A percentile compares a stretch with the other conserved stretches of the same genome.
phyloP scores from a whole-genome alignment of 2,888 invertebrate genomes.

The Monochamus alternatus region DNA sequence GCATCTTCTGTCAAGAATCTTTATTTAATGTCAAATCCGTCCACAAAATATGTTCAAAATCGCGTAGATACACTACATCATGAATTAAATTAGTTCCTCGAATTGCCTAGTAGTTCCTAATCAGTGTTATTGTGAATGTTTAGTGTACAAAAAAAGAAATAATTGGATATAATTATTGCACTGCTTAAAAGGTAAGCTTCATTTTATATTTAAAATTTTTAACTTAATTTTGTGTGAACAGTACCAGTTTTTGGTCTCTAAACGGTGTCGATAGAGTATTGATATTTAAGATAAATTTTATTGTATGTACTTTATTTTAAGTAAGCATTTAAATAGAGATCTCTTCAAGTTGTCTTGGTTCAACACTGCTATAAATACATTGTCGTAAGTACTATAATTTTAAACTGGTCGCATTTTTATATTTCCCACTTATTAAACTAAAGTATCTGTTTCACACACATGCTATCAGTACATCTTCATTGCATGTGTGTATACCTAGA shows the following conservation, averaged over 20 bases:
- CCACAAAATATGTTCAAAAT: slow-evolving; percentile 30
- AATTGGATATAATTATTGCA: slow-evolving; percentile 26
- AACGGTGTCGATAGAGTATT: neutral
- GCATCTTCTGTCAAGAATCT: slow-evolving; percentile 34
- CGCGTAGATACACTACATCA: slow-evolving; percentile 9
- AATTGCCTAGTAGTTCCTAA: slow-evolving; percentile 31
- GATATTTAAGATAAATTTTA: slow-evolving; percentile 16
- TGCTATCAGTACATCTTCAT: no score
- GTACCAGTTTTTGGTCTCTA: neutral
- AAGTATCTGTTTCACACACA: neutral
- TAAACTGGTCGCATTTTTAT: neutral
- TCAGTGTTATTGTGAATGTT: slow-evolving; percentile 33
- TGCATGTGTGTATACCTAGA: no score
- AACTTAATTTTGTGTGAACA: neutral
- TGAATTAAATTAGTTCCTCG: slow-evolving; percentile 34
- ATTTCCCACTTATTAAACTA: neutral
- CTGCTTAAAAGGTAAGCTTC: slow-evolving; percentile 26
- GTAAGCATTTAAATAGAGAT: slow-evolving; percentile 18
- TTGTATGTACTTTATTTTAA: slow-evolving; percentile 21
- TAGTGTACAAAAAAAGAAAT: slow-evolving; percentile 30
- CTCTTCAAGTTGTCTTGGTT: slow-evolving; percentile 26
- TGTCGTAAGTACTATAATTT: neutral
- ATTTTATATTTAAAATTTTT: neutral
- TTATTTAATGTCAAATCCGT: slow-evolving; percentile 34
- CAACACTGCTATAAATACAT: slow-evolving; percentile 27